Percentiles rank a stretch among this genome's conserved stretches.
These are phyloP conservation scores for Hoplodrina ambigua DNA, from an alignment of 2,888 invertebrate genomes.

Conservation along the genomic window DNA sequence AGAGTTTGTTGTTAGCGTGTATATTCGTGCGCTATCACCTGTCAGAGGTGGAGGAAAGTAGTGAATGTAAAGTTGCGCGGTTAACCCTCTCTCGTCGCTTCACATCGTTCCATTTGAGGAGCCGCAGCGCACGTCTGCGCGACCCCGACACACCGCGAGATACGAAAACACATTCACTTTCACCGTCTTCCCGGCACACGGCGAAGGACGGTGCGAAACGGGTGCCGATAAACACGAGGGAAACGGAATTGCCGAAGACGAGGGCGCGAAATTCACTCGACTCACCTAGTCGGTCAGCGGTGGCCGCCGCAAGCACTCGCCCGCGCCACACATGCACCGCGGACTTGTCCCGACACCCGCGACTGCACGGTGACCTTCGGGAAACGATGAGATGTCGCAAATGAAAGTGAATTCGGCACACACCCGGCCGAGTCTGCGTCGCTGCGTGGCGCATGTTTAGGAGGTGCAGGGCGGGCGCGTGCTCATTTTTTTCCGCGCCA, in stretches of 20 bases:
- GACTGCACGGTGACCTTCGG: conserved; percentile 89
- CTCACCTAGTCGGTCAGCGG: conserved; percentile 88
- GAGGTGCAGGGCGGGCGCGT: conserved; percentile 90
- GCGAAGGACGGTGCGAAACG: conserved; percentile 84
- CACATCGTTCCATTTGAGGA: conserved; percentile 71
- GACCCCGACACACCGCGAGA: conserved; percentile 74
- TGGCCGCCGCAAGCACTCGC: conserved; percentile 84
- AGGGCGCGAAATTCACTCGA: conserved; percentile 83
- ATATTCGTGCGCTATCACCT: conserved; percentile 75
- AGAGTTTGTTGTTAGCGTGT: conserved; percentile 65
- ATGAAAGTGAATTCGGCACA: conserved; percentile 90
- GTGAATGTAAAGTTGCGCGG: conserved; percentile 83
- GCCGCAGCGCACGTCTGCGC: conserved; percentile 74
- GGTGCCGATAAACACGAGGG: conserved; percentile 84
- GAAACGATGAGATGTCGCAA: conserved; percentile 89
- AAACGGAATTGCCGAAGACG: conserved; percentile 80
- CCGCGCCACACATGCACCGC: conserved; percentile 79
- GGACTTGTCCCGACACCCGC: conserved; percentile 68
- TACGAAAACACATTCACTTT: conserved; percentile 77
- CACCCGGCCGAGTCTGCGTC: conserved; percentile 89
- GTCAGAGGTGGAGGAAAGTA: conserved; percentile 71
- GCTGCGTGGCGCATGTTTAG: conserved; percentile 91
- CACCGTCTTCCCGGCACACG: conserved; percentile 77
- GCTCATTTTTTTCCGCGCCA: conserved; percentile 88
- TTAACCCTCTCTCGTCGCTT: conserved; percentile 79